phyloP scores from a whole-genome alignment of 2,113 vertebrate species.

The Triplophysa dalaica region DNA sequence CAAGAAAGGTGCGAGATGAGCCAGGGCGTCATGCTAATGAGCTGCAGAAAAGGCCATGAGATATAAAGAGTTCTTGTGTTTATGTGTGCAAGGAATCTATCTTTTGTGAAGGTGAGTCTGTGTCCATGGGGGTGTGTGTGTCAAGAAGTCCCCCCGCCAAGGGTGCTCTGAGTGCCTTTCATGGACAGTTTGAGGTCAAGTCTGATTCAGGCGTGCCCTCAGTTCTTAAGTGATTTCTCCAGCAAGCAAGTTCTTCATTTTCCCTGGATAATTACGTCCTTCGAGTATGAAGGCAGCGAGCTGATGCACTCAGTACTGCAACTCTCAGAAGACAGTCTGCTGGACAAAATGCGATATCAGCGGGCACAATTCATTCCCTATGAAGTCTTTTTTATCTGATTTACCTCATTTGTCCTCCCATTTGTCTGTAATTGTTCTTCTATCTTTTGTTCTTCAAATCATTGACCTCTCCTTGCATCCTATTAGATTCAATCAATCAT shows the following conservation, averaged over 20 bases:
- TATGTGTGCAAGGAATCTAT: conserved; percentile 17
- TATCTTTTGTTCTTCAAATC: not conserved
- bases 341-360: not conserved
- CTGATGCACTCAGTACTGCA: not conserved
- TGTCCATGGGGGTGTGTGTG: conserved; percentile 22
- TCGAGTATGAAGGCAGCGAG: conserved; percentile 24
- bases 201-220: conserved; percentile 40
- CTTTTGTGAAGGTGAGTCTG: conserved; percentile 38
- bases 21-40: conserved; percentile 43
- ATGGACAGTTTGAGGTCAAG: conserved; percentile 52
- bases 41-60: conserved; percentile 38
- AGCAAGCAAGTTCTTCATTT: conserved; percentile 28
- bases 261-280: conserved; percentile 48
- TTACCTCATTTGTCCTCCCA: conserved; percentile 2
- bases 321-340: not conserved
- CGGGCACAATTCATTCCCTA: not conserved
- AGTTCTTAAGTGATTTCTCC: conserved; percentile 48
- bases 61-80: not conserved
- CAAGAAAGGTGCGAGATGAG: conserved; percentile 21
- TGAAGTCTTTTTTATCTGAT: conserved; percentile 4
- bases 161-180: conserved; percentile 42
- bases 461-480: not conserved
- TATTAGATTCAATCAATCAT: conserved; percentile 8
- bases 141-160: not conserved
- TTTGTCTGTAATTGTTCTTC: not conserved